Conservation (phyloP, 2,113 vertebrate genomes). For the Heliornis fulica region DNA sequence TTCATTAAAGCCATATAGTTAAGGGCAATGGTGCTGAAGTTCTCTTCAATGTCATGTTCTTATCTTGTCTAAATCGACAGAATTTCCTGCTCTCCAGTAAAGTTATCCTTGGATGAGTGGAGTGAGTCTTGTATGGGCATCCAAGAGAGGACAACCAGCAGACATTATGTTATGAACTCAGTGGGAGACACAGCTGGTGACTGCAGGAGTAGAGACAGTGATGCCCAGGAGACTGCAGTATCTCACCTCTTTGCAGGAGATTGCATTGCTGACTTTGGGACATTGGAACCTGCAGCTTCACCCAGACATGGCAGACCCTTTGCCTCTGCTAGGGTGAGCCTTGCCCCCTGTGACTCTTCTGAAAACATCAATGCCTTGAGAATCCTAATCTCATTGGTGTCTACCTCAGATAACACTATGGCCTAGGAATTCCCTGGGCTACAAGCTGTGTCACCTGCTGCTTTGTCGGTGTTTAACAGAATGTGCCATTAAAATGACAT, state of each 20-base stretch:
- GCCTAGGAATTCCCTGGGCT: background rate
- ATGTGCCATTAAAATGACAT: background rate
- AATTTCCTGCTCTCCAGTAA: background rate
- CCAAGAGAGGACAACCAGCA: background rate
- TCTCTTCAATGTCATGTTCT: background rate
- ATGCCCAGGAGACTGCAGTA: background rate
- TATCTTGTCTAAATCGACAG: background rate
- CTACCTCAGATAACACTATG: background rate
- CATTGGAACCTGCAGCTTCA: background rate
- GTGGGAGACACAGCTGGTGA: background rate
- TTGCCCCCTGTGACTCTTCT: background rate
- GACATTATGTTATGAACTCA: background rate
- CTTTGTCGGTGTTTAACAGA: background rate
- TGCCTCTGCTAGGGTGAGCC: background rate
- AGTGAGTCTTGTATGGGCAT: background rate
- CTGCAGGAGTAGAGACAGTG: background rate
- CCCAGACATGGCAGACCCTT: background rate
- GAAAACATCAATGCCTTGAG: background rate
- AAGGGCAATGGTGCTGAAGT: background rate
- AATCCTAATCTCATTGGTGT: background rate
- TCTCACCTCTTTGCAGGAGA: background rate
- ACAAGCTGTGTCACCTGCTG: background rate
- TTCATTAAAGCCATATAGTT: background rate
- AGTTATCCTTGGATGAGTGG: background rate
- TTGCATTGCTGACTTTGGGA: background rate